Evolutionary conservation across 2,797 vertebrate species (phyloP), one percentile per base, ranked within the genome.

Genomic region (Trachops cirrhosus): DNA sequence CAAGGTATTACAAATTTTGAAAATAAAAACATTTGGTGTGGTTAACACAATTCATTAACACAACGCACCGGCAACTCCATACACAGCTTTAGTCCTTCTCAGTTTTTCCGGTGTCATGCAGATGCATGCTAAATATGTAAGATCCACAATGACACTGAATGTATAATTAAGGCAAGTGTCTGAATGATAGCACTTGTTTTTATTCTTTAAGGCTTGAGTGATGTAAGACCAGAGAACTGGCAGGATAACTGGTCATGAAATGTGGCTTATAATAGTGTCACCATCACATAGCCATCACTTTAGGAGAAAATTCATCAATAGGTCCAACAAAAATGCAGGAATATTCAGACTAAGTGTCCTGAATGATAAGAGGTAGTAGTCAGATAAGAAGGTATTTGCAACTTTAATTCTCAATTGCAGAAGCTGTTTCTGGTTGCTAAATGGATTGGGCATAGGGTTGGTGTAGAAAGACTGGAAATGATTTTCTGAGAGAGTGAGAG

Each of bases 1-100:
- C 32, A 86, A 93, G 39, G 70, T 77, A 96, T 86, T 97, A 97
- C 95, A 96, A 88, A 93, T 41, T 93, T 19, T 82, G 59, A 93
- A 57, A 83, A 94, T 89, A 87, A 80, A 91, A 91, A 89, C 82
- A 67, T 79, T 67, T 80, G 59, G 68, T 89, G 41, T 93, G 50
- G 48, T 86, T 95, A 83, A 91, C 84, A 93, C 59, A 74, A 54
- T 82, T 96, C 91, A 89, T 89, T 64, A 88, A 85, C 86, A 89
- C 62, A 79, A n/a, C 54, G 68, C 15, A 18, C 59, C 48, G 71
- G 82, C 67, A 89, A 54, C 86, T 91, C 93, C 77, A 85, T 32
- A 74, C 32, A 82, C 16, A 74, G 46, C 54, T 78, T 90, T 34
- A 92, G 79, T 71, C 48, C 62, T 62, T 80, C 87, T 96, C 84